phyloP scores from a whole-genome alignment of 2,113 vertebrate species.

The Erythrocercus mccallii region DNA sequence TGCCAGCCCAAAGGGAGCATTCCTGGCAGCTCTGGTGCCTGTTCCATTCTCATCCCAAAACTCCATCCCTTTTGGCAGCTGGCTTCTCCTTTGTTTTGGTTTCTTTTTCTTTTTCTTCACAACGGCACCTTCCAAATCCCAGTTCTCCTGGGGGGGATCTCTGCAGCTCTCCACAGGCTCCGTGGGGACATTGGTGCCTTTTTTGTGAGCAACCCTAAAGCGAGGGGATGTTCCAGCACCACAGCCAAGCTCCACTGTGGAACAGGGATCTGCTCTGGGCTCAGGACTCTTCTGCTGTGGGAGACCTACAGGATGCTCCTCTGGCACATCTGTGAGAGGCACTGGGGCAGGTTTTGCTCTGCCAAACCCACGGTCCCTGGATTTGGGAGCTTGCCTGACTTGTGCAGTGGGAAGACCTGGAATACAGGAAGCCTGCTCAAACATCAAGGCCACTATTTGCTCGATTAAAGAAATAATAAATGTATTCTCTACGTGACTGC shows the following conservation, averaged over 20 bases:
- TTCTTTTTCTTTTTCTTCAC: slow-evolving; percentile 80
- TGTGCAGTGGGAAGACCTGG: slow-evolving; percentile 69
- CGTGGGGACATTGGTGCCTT: background rate
- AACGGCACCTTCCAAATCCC: slow-evolving; percentile 47
- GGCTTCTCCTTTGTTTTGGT: slow-evolving; percentile 65
- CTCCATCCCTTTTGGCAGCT: slow-evolving; percentile 29
- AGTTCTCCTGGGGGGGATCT: slow-evolving; percentile 42
- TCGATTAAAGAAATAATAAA: background rate
- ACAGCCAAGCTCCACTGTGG: background rate
- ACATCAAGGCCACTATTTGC: slow-evolving; percentile 35
- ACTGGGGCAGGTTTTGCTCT: slow-evolving; percentile 43
- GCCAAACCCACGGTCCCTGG: slow-evolving; percentile 54
- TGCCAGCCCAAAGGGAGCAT: background rate
- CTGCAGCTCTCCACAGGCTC: slow-evolving; percentile 35
- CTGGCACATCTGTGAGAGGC: slow-evolving; percentile 12
- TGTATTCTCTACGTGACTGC: fast-evolving
- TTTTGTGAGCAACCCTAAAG: slow-evolving; percentile 12
- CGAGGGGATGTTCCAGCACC: slow-evolving; percentile 19
- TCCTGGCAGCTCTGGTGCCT: background rate
- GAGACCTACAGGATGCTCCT: slow-evolving; percentile 35
- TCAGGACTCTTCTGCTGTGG: slow-evolving; percentile 56
- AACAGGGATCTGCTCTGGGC: slow-evolving; percentile 3
- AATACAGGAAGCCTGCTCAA: slow-evolving; percentile 77
- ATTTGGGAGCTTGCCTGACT: slow-evolving; percentile 63
- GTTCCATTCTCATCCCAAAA: slow-evolving; percentile 5